Percentiles rank a stretch among this genome's conserved stretches.
Evolutionary conservation across 2,113 vertebrate genomes (phyloP).

Genomic region (Merops nubicus): DNA sequence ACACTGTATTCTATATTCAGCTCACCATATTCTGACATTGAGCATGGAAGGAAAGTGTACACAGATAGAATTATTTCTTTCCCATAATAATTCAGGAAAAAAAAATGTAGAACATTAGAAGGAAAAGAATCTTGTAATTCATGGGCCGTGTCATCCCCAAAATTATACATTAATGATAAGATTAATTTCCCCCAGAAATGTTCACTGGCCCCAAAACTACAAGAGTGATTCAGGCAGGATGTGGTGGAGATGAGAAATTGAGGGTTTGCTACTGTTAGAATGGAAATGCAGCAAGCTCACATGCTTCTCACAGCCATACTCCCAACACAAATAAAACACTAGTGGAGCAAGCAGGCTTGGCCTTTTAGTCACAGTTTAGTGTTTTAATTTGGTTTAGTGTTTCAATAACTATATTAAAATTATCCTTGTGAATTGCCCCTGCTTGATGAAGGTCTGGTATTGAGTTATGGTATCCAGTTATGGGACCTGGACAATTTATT

Average conservation of each 20-base stretch:
- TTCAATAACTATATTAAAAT: not conserved
- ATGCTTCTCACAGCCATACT: not conserved
- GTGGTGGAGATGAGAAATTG: not conserved
- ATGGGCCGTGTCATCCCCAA: not conserved
- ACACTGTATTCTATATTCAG: not conserved
- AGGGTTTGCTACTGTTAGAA: not conserved
- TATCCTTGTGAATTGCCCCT: not conserved
- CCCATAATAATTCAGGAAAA: not conserved
- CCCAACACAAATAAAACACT: constrained; percentile 52
- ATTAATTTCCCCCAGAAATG: not conserved
- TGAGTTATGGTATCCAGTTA: not conserved
- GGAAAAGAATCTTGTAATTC: not conserved
- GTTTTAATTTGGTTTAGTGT: not conserved
- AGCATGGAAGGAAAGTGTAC: not conserved
- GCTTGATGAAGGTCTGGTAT: constrained; percentile 35
- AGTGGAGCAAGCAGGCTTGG: constrained; percentile 16
- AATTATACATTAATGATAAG: not conserved
- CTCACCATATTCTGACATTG: not conserved
- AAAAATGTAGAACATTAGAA: not conserved
- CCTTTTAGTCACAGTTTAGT: not conserved
- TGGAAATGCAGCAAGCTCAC: not conserved
- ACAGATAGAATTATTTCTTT: not conserved
- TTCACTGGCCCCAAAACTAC: not conserved
- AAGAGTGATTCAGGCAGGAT: not conserved
- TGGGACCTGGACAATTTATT: not conserved